Percentiles rank a stretch among this genome's conserved stretches.
Evolutionary conservation across 2,888 invertebrate genomes (phyloP).

Genomic region (Ceraclea dissimilis): DNA sequence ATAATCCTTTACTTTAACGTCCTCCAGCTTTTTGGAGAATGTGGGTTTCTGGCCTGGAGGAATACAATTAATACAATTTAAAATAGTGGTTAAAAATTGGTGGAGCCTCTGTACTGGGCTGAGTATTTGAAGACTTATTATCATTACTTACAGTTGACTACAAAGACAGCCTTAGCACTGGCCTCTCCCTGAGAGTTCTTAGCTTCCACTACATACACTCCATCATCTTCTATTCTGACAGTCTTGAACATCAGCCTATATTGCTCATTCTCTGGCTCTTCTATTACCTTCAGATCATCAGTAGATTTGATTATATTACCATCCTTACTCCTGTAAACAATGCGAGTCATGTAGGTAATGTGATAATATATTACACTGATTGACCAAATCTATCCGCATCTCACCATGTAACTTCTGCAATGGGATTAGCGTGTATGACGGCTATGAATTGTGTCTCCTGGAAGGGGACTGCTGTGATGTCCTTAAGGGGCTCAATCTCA

Average conservation of each 20-base stretch:
- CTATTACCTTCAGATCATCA: constrained; percentile 50
- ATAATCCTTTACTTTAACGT: constrained; percentile 63
- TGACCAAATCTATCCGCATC: not conserved
- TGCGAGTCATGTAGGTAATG: not conserved
- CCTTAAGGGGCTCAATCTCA: constrained; percentile 68
- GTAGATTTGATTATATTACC: constrained; percentile 54
- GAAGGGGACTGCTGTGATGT: constrained; percentile 66
- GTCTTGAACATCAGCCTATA: constrained; percentile 67
- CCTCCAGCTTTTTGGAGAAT: constrained; percentile 64
- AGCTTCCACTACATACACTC: constrained; percentile 70
- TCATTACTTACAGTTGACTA: constrained; percentile 52
- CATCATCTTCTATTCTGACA: constrained; percentile 64
- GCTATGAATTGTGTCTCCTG: constrained; percentile 74
- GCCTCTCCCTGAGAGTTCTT: constrained; percentile 71
- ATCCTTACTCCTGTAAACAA: constrained; percentile 50
- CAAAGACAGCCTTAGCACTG: constrained; percentile 48
- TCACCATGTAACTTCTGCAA: constrained; percentile 80
- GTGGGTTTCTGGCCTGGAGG: constrained; percentile 66
- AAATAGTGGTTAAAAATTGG: too few species aligned
- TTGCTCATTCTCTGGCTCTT: constrained; percentile 54
- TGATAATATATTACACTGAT: not conserved
- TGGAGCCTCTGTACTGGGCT: too few species aligned
- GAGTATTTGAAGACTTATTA: too few species aligned
- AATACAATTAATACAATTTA: not conserved
- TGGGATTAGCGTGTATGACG: constrained; percentile 81